Conservation (phyloP, 2,888 invertebrate species). For the Acleris laterana region DNA sequence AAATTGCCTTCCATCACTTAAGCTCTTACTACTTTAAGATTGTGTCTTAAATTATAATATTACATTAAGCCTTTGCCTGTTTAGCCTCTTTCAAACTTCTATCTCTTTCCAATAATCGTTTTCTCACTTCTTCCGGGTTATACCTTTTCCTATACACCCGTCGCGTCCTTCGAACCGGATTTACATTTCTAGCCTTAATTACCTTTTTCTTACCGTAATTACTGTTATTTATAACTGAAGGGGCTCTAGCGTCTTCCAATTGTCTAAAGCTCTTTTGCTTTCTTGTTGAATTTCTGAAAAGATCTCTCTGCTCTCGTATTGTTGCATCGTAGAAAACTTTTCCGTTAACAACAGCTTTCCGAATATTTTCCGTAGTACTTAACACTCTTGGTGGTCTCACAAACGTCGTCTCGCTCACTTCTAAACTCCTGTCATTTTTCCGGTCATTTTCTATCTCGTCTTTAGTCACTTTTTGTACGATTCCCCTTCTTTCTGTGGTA, state of each 20-base stretch:
- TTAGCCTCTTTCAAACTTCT: conserved; percentile 55
- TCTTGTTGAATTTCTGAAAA: conserved; percentile 58
- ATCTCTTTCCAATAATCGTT: conserved; percentile 75
- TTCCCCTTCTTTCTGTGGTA: conserved; percentile 66
- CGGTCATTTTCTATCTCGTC: conserved; percentile 72
- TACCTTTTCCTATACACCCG: conserved; percentile 77
- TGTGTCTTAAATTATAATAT: not conserved
- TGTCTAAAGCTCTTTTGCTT: conserved; percentile 50
- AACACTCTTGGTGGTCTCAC: conserved; percentile 74
- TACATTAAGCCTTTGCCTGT: conserved; percentile 30
- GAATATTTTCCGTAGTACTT: conserved; percentile 71
- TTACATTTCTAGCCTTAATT: conserved; percentile 63
- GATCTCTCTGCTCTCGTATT: conserved; percentile 68
- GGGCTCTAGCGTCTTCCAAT: conserved; percentile 56
- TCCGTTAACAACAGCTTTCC: conserved; percentile 76
- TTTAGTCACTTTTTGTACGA: conserved; percentile 72
- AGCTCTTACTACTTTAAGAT: too few species aligned
- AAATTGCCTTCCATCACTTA: too few species aligned
- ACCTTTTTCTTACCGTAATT: conserved; percentile 64
- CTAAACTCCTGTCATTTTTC: conserved; percentile 67
- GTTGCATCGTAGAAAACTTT: conserved; percentile 80
- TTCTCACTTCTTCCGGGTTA: conserved; percentile 81
- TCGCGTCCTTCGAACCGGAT: conserved; percentile 74
- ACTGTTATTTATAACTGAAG: conserved; percentile 53
- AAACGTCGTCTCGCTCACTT: conserved; percentile 77